phyloP scores from a whole-genome alignment of 2,113 vertebrate species.

The Cynocephalus volans region DNA sequence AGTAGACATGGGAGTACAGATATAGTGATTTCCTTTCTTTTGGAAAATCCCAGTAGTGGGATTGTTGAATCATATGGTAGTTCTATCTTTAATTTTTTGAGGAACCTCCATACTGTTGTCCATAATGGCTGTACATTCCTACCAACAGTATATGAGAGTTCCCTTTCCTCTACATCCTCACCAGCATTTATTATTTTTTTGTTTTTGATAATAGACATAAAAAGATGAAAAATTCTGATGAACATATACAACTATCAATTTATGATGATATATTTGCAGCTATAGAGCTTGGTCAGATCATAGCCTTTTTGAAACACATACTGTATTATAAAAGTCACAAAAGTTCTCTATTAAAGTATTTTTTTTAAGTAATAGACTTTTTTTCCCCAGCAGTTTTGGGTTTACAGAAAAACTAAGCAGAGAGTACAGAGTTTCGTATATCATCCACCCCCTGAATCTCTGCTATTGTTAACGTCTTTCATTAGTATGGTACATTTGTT shows the following conservation, averaged over 20 bases:
- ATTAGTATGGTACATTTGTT: background rate
- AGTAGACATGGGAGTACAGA: too few species aligned
- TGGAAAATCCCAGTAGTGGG: too few species aligned
- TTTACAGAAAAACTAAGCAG: background rate
- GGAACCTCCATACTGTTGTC: too few species aligned
- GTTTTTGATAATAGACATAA: background rate
- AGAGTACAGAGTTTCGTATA: background rate
- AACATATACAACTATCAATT: background rate
- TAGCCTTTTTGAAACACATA: background rate
- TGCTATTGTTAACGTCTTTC: background rate
- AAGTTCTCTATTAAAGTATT: background rate
- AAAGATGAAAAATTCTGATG: slow-evolving; percentile 13
- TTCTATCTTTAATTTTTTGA: too few species aligned
- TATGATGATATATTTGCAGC: background rate
- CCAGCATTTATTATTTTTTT: too few species aligned
- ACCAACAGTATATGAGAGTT: too few species aligned
- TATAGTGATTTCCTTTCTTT: too few species aligned
- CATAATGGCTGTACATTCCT: too few species aligned
- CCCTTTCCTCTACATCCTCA: too few species aligned
- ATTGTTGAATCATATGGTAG: too few species aligned
- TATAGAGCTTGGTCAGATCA: background rate
- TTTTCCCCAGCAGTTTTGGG: background rate
- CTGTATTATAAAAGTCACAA: background rate
- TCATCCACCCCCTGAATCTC: background rate
- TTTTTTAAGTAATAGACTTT: background rate